Conservation (phyloP, 2,888 invertebrate species). For the Cephus pygmeus region DNA sequence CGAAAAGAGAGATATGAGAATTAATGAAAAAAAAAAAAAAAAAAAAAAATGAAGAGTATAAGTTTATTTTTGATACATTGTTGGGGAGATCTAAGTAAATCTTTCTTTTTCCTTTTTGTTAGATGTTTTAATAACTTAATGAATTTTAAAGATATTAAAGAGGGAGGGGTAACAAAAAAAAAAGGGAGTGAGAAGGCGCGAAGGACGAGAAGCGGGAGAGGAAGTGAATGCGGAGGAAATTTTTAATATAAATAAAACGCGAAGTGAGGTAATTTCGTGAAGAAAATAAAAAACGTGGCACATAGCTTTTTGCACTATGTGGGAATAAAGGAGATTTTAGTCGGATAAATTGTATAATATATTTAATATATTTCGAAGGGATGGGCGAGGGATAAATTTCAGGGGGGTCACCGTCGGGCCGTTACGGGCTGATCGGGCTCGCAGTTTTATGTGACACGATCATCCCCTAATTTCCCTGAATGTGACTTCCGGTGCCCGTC, state of each 20-base stretch:
- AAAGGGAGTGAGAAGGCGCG: constrained; percentile 36
- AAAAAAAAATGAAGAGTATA: constrained; percentile 54
- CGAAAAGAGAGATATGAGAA: constrained; percentile 24
- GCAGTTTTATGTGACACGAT: constrained; percentile 60
- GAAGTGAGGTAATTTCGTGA: constrained; percentile 35
- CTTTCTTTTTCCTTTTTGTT: constrained; percentile 61
- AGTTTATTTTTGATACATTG: constrained; percentile 67
- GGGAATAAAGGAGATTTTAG: constrained; percentile 58
- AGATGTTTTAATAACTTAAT: constrained; percentile 63
- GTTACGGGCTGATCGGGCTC: constrained; percentile 45
- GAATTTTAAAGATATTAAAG: constrained; percentile 61
- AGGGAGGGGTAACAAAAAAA: constrained; percentile 26
- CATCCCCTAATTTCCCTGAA: constrained; percentile 2
- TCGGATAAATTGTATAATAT: constrained; percentile 64
- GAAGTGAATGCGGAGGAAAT: constrained; percentile 38
- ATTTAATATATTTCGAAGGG: constrained; percentile 63
- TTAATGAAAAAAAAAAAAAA: constrained; percentile 27
- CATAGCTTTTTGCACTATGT: constrained; percentile 60
- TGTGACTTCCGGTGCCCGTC: constrained; percentile 16
- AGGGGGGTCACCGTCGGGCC: constrained; percentile 13
- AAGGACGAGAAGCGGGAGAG: constrained; percentile 30
- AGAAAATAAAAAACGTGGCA: constrained; percentile 21
- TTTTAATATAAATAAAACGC: constrained; percentile 48
- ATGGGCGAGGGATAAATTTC: background rate
- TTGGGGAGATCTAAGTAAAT: constrained; percentile 60